Conservation (phyloP, 2,888 invertebrate genomes). For the Slavum lentiscoides region DNA sequence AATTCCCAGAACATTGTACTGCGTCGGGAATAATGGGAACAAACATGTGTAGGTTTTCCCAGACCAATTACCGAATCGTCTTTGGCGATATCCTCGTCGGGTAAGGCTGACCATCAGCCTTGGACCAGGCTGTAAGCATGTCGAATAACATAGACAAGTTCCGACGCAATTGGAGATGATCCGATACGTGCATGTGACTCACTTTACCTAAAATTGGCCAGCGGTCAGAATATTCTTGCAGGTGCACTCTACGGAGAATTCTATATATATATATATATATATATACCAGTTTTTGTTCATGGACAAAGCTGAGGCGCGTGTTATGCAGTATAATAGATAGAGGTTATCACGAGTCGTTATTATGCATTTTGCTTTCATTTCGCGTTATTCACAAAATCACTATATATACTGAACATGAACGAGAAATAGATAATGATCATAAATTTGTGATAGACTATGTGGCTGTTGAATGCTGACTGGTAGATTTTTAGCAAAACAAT, state of each 20-base stretch:
- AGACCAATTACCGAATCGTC: constrained; percentile 27
- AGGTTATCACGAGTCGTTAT: background rate
- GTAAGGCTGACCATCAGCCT: constrained; percentile 25
- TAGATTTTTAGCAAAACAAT: background rate
- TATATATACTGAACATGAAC: background rate
- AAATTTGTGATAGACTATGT: background rate
- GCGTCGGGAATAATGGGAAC: background rate
- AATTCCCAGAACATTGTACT: background rate
- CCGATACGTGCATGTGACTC: background rate
- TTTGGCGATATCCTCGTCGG: constrained; percentile 27
- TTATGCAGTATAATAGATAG: background rate
- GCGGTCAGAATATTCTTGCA: background rate
- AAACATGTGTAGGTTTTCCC: constrained; percentile 5
- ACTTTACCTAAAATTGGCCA: background rate
- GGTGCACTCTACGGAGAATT: background rate
- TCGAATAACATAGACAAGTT: background rate
- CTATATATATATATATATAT: background rate
- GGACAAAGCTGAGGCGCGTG: background rate
- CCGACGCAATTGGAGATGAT: background rate
- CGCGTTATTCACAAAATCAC: background rate
- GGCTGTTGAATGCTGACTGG: background rate
- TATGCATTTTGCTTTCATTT: background rate
- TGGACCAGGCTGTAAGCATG: background rate
- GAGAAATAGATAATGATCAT: background rate
- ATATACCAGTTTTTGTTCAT: background rate